Percentiles rank a stretch among this genome's conserved stretches.
phyloP scores from a whole-genome alignment of 2,888 invertebrate genomes.

The Willowsia nigromaculata region DNA sequence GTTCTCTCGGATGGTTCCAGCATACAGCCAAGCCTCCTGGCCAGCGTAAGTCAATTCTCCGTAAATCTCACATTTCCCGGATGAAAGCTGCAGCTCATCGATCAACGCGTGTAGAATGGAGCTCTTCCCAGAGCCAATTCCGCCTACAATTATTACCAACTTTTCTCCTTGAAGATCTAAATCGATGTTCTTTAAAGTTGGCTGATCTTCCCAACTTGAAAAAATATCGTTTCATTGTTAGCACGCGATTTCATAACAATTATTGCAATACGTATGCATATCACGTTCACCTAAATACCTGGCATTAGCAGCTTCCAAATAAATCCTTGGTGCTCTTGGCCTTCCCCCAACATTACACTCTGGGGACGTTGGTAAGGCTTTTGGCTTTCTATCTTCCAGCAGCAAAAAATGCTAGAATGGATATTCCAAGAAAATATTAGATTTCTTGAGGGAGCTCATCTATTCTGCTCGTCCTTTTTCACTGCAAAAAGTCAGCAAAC shows the following conservation, averaged over 20 bases:
- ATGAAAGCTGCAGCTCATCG: slow-evolving; percentile 68
- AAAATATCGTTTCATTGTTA: too few relatives aligned
- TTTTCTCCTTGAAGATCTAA: slow-evolving; percentile 85
- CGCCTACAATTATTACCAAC: slow-evolving; percentile 81
- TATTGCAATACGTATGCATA: too few relatives aligned
- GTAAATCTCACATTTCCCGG: slow-evolving; percentile 69
- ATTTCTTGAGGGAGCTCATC: too few relatives aligned
- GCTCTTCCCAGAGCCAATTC: slow-evolving; percentile 78
- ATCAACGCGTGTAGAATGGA: slow-evolving; percentile 72
- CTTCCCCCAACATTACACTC: background rate
- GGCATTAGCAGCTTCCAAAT: slow-evolving; percentile 43
- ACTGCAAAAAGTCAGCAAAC: background rate
- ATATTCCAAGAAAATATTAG: too few relatives aligned
- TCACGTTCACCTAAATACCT: slow-evolving; percentile 8
- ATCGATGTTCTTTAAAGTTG: slow-evolving; percentile 85
- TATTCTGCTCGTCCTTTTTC: too few relatives aligned
- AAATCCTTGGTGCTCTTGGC: background rate
- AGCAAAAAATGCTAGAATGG: slow-evolving; percentile 52
- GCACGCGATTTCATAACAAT: too few relatives aligned
- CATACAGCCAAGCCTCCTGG: slow-evolving; percentile 75
- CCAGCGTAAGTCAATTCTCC: slow-evolving; percentile 68
- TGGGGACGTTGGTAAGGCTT: slow-evolving; percentile 7
- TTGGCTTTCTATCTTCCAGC: slow-evolving; percentile 59
- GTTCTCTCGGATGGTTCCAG: slow-evolving; percentile 75
- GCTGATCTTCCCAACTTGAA: slow-evolving; percentile 69